phyloP scores from a whole-genome alignment of 2,113 vertebrate genomes.

The Xiphophorus hellerii region DNA sequence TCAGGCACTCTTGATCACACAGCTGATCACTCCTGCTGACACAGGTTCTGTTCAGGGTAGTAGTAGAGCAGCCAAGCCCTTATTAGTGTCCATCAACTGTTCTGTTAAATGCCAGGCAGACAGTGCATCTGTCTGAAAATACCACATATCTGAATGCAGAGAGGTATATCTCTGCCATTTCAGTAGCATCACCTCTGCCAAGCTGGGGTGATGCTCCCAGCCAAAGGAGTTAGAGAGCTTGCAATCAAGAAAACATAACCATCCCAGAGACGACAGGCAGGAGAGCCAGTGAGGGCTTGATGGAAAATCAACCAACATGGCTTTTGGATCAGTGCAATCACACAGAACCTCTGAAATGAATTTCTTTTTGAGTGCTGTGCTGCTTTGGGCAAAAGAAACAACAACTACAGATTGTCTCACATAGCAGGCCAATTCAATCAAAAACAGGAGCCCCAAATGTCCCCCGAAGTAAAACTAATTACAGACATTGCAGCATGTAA shows the following conservation, averaged over 20 bases:
- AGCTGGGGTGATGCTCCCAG: constrained; percentile 27
- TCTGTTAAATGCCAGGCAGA: constrained; percentile 66
- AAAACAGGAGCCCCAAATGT: background rate
- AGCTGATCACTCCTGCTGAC: constrained; percentile 60
- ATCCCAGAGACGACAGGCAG: constrained; percentile 32
- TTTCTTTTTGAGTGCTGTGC: background rate
- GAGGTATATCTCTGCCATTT: constrained; percentile 34
- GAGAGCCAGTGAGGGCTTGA: constrained; percentile 27
- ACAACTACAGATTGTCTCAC: background rate
- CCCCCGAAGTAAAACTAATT: background rate
- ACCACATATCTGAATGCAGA: constrained; percentile 48
- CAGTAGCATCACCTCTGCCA: constrained; percentile 44
- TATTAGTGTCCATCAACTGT: constrained; percentile 73
- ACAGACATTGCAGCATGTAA: background rate
- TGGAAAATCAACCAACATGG: constrained; percentile 20
- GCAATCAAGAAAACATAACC: constrained; percentile 46
- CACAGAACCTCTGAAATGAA: background rate
- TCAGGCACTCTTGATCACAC: constrained; percentile 44
- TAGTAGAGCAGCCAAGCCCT: constrained; percentile 54
- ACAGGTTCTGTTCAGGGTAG: constrained; percentile 60
- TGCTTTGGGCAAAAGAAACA: background rate
- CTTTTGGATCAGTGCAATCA: constrained; percentile 27
- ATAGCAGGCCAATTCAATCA: background rate
- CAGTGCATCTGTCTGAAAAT: constrained; percentile 58
- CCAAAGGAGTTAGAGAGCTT: constrained; percentile 49